Base-by-base conservation (phyloP, 1,140 invertebrate genomes). In the Thaumatotibia leucotreta region DNA sequence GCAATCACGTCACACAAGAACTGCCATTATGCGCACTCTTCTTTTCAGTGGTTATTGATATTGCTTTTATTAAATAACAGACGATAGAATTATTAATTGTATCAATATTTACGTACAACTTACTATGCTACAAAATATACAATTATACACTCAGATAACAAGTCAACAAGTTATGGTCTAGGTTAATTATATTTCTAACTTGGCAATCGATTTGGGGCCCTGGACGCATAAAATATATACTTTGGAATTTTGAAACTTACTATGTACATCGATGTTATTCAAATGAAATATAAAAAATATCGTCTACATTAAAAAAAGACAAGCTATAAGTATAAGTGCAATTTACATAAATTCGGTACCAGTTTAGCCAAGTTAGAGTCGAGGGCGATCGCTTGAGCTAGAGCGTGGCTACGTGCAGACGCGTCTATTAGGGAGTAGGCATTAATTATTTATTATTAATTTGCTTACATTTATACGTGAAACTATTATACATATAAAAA, bases 51-150 rank as follows among this genome's bases (percentile, higher is more conserved):
- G 9, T 45, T 17, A 39, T 39, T 45, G 23, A 54, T 27, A 58
- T 31, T 58, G 52, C 11, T 58, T 66, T 68, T 63, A 73, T 67
- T 68, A 61, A 70, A 69, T 75, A 77, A 78, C 76, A 73, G 68
- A 70, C 73, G 69, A 65, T 78, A 78, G 64, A 78, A 75, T 74
- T 67, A 72, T 72, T 76, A 72, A 75, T 75, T 75, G 72, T 66
- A 77, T 62, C 62, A 66, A 67, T 70, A 66, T 70, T 54, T 68
- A 68, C 63, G 52, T 64, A 61, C 17, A 32, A 62, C 67, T 68
- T 68, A 68, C 9, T 63, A 35, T 32, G 14, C 31, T 64, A 70
- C 33, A 66, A 20, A 58, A 63, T 67, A 67, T 70, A 77, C 72
- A 67, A 65, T 61, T 72, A 69, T 67, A 73, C 64, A 69, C 17